These are phyloP conservation scores for Drosophila baimaii DNA, from an alignment of 1,140 invertebrate genomes.

Conservation along the genomic window DNA sequence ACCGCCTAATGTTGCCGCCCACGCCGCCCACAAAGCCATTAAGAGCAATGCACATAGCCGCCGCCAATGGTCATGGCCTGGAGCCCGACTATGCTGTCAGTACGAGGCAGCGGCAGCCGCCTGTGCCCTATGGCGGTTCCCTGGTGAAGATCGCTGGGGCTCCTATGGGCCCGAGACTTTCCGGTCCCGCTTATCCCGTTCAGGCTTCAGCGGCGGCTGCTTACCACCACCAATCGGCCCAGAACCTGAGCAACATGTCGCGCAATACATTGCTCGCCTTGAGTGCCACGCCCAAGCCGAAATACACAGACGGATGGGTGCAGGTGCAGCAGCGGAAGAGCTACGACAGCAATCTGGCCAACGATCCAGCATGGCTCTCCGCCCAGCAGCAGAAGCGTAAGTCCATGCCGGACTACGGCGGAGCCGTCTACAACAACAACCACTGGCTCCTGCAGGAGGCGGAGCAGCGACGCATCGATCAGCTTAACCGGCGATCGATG, in stretches of 20 bases:
- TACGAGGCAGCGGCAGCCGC: slow-evolving; percentile 54
- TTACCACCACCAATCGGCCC: slow-evolving; percentile 76
- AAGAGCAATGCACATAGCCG: slow-evolving; percentile 72
- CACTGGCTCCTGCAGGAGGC: slow-evolving; percentile 97
- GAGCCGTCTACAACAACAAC: slow-evolving; percentile 86
- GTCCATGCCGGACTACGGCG: slow-evolving; percentile 86
- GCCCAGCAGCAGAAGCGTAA: slow-evolving; percentile 87
- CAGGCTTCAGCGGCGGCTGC: slow-evolving; percentile 47
- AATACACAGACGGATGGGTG: slow-evolving; percentile 86
- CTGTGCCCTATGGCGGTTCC: slow-evolving; percentile 63
- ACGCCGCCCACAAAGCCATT: slow-evolving; percentile 82
- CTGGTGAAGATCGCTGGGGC: slow-evolving; percentile 72
- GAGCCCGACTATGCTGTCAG: slow-evolving; percentile 68
- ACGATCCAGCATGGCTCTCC: slow-evolving; percentile 86
- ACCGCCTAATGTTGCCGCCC: slow-evolving; percentile 69
- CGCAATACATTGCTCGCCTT: slow-evolving; percentile 91
- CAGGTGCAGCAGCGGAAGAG: slow-evolving; percentile 75
- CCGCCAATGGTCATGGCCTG: slow-evolving; percentile 51
- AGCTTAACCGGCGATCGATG: slow-evolving; percentile 62
- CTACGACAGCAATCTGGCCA: slow-evolving; percentile 57
- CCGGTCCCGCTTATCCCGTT: slow-evolving; percentile 26
- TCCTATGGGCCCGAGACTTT: slow-evolving; percentile 25
- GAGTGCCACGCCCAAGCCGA: slow-evolving; percentile 90
- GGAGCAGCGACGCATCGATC: slow-evolving; percentile 90
- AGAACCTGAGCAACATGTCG: slow-evolving; percentile 87